Base-by-base conservation (phyloP, 2,797 vertebrate genomes). In the Glyptemys insculpta region DNA sequence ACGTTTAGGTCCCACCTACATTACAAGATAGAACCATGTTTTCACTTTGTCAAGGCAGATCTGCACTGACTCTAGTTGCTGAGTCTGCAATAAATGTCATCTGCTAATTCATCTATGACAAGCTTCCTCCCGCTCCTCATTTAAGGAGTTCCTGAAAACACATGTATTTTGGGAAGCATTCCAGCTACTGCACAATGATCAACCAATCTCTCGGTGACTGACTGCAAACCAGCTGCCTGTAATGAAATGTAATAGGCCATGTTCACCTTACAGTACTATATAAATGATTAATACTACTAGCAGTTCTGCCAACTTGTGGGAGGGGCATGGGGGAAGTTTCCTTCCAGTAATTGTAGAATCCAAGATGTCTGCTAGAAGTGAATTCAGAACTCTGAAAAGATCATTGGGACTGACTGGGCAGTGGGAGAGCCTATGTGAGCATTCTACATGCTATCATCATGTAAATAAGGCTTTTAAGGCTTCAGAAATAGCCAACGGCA, bases 341-440 rank as follows among this genome's bases (percentile, higher is more conserved):
- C 12, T 91, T 89, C 86, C 86, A 95, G 89, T 92, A 82, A 88
- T 68, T 88, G 56, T 37, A 0, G 6, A 83, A 88, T 1, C 0
- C 37, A 85, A 96, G 94, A 95, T 47, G 86, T 86, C 94, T 91
- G 88, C 94, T 68, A 85, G 6, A 47, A 81, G 54, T 4, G 86
- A 80, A 53, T 9, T 37, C 41, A 65, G 65, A 68, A 65, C 11
- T 50, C 44, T 47, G 47, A 49, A 78, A 47, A 49, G 27, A 78
- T 47, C 74, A 78, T 29, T 47, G 74, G 47, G 44, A 49, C 44
- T 49, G 74, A 49, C 2, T 5, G 4, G n/a, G n/a, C 11, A 23
- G 19, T 21, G 10, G 37, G 37, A 72, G 74, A 47, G 27, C 12
- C 23, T 25, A 44, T 14, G 21, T 31, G 44, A 49, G 41, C 14